A percentile compares a stretch with the other conserved stretches of the same genome.
These are phyloP conservation scores for Chrysolina americana DNA, from an alignment of 2,888 invertebrate genomes.

Conservation along the genomic window DNA sequence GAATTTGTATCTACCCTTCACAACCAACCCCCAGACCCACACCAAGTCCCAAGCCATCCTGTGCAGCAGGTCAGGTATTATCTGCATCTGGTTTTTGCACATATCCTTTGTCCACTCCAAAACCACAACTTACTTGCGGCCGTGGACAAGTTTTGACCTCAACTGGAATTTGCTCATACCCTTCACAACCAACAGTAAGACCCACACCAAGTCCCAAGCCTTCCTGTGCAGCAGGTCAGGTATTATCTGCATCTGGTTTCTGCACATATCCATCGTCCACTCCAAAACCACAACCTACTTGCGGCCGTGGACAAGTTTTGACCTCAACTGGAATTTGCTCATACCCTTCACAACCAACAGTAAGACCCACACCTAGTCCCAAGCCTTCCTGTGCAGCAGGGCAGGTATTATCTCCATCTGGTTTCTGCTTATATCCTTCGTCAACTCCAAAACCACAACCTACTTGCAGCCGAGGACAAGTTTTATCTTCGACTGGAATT, in stretches of 20 bases:
- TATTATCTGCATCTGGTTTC: conserved; percentile 36
- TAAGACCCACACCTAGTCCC: neutral
- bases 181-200: conserved; percentile 33
- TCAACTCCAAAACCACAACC: conserved; percentile 26
- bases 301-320: conserved; percentile 33
- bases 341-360: neutral
- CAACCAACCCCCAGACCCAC: conserved; percentile 17
- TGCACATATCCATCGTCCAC: conserved; percentile 6
- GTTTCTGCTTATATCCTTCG: conserved; percentile 43
- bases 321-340: neutral
- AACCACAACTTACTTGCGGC: conserved; percentile 1
- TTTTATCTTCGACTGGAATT: conserved; percentile 48
- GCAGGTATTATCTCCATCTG: conserved; percentile 22
- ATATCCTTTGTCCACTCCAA: conserved; percentile 32
- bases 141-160: conserved; percentile 41
- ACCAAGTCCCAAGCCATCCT: conserved; percentile 29
- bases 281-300: conserved; percentile 42
- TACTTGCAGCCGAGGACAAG: conserved; percentile 48
- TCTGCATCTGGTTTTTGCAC: conserved; percentile 24
- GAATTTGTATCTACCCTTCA: conserved; percentile 36
- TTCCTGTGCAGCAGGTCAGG: conserved; percentile 29
- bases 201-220: conserved; percentile 40
- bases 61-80: conserved; percentile 45
- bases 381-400: conserved; percentile 34
- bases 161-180: conserved; percentile 48